Conservation (phyloP, 2,113 vertebrate genomes). For the Phrynocephalus versicolor region DNA sequence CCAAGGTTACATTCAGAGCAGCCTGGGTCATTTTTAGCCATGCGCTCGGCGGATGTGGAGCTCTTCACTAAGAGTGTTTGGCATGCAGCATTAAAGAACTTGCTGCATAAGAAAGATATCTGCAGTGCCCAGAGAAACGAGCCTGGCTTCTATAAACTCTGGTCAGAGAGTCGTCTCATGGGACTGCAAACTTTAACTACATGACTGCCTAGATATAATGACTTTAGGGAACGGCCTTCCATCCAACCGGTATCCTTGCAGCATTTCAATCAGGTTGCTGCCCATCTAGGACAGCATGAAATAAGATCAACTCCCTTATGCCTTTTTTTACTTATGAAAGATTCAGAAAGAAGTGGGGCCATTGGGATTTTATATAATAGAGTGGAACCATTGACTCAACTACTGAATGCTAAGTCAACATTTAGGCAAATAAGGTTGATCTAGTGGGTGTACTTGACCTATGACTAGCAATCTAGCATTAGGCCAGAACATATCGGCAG, state of each 20-base stretch:
- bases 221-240: neutral
- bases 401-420: no score
- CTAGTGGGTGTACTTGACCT: no score
- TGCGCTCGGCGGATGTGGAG: neutral
- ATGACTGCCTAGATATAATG: neutral
- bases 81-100: neutral
- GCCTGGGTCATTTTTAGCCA: neutral
- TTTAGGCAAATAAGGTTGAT: no score
- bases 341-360: neutral
- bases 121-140: neutral
- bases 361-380: neutral
- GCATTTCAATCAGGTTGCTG: neutral
- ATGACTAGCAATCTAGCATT: no score
- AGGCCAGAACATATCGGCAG: no score
- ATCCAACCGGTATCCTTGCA: neutral
- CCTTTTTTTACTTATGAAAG: conserved; percentile 8
- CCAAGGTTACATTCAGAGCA: neutral
- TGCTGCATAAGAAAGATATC: neutral
- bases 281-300: conserved; percentile 6
- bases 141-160: neutral
- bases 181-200: neutral
- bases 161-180: neutral
- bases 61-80: neutral
- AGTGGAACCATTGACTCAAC: no score
- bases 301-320: neutral